Evolutionary conservation across 2,888 invertebrate species (phyloP), one percentile per base, ranked within the genome.

Genomic region (Drosophila tripunctata): DNA sequence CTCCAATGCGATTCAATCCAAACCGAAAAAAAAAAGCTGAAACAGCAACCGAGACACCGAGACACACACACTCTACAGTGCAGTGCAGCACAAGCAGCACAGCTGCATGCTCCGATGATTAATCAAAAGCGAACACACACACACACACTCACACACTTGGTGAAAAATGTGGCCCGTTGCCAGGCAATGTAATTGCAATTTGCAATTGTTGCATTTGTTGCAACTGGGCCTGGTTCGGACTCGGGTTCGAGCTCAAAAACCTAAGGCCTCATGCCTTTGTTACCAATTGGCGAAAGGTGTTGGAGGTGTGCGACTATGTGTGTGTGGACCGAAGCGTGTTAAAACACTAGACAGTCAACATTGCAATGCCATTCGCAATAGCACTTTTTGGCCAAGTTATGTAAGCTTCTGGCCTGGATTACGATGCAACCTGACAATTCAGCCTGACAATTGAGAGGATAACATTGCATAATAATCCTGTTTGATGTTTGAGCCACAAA

Each of bases 201-300:
- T 76, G 67, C 77, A 67, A 73, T 75, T 82, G 82, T 78, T 84
- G 78, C 24, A 27, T 30, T 43, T 56, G 50, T 75, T 82, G 82
- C 21, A 52, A 47, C 33, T 47, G 58, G 60, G 64, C 62, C 61
- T 78, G 56, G 54, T 55, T 38, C 35, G 47, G 41, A 50, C 50
- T 10, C 44, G 45, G 30, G 63, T 10, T 51, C 51, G 47, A 33
- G 57, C 63, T n/a, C n/a, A n/a, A n/a, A n/a, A n/a, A n/a, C n/a
- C 64, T 43, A 63, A 55, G 55, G 27, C 27, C 55, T 55, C 51
- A 21, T 47, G 67, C 45, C 73, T 55, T 81, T 81, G 72, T 85
- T 84, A 76, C 64, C 58, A 58, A 58, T 67, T 66, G 83, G 79
- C 77, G 66, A 79, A 79, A 86, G 73, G 86, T 86, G 86, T 79